A percentile compares a stretch with the other conserved stretches of the same genome.
These are phyloP conservation scores for Temnopleurus reevesii DNA, from an alignment of 53 echinoderm and acorn worm genomes.

Conservation along the genomic window DNA sequence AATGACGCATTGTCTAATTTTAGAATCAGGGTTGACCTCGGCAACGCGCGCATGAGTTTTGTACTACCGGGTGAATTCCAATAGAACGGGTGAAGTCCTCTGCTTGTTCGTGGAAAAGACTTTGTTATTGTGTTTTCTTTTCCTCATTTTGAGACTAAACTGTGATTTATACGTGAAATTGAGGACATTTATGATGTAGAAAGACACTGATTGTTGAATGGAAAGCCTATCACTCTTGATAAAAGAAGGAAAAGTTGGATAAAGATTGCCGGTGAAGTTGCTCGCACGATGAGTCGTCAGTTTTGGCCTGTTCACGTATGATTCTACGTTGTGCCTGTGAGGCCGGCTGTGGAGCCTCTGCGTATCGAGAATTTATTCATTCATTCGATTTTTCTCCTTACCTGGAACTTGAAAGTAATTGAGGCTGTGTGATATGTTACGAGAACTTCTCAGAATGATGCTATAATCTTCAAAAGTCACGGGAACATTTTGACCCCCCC, in stretches of 20 bases:
- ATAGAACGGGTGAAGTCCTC: not conserved
- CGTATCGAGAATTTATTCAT: not conserved
- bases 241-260: not conserved
- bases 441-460: not conserved
- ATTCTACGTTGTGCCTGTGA: too few species aligned
- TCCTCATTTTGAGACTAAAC: not conserved
- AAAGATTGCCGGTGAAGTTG: not conserved
- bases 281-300: slow-evolving; percentile 14
- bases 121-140: not conserved
- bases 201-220: not conserved
- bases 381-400: not conserved
- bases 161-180: not conserved
- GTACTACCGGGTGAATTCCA: slow-evolving; percentile 49
- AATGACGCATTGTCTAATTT: slow-evolving; percentile 18
- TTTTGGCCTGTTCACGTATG: not conserved
- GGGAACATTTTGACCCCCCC: not conserved
- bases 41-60: not conserved
- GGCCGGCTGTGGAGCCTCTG: not conserved
- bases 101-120: not conserved
- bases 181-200: not conserved
- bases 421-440: not conserved
- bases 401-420: not conserved
- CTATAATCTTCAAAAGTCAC: not conserved
- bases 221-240: not conserved
- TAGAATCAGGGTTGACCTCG: not conserved